A percentile compares a stretch with the other conserved stretches of the same genome.
These are phyloP conservation scores for Synaphobranchus kaupii DNA, from an alignment of 2,797 vertebrate species.

Conservation along the genomic window DNA sequence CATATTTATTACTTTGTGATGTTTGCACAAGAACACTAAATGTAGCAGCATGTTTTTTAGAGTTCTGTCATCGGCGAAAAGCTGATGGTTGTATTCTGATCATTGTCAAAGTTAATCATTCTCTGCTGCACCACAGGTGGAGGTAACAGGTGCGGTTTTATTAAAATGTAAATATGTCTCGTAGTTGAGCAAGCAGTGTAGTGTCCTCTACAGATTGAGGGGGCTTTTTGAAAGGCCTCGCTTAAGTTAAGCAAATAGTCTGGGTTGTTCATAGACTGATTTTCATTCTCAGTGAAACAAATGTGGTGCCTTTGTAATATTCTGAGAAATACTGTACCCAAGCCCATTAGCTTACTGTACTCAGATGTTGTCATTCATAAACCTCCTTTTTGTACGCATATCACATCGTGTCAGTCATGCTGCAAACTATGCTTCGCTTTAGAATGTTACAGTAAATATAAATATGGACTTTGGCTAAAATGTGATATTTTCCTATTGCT, in stretches of 20 bases:
- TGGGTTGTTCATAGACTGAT: neutral
- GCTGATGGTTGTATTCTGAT: neutral
- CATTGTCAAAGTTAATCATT: neutral
- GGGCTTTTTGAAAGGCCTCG: neutral
- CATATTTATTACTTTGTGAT: conserved; percentile 43
- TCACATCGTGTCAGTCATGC: conserved; percentile 25
- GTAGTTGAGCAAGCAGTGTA: conserved; percentile 19
- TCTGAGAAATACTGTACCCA: conserved; percentile 17
- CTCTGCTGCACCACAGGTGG: neutral
- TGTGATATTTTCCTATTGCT: neutral
- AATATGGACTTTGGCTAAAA: conserved; percentile 30
- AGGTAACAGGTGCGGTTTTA: conserved; percentile 16
- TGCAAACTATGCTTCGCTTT: conserved; percentile 20
- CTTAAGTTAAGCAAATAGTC: neutral
- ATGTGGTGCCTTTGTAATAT: neutral
- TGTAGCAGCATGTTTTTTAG: conserved; percentile 28
- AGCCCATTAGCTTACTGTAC: conserved; percentile 15
- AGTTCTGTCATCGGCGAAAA: conserved; percentile 5
- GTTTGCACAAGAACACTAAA: conserved; percentile 42
- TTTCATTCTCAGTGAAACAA: neutral
- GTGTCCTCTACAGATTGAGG: conserved; percentile 20
- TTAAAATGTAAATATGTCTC: conserved; percentile 22
- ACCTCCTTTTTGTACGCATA: conserved; percentile 3
- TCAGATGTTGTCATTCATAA: neutral
- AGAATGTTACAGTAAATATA: conserved; percentile 36